Evolutionary conservation across 2,888 invertebrate genomes (phyloP).

Genomic region (Nasonia oneida): DNA sequence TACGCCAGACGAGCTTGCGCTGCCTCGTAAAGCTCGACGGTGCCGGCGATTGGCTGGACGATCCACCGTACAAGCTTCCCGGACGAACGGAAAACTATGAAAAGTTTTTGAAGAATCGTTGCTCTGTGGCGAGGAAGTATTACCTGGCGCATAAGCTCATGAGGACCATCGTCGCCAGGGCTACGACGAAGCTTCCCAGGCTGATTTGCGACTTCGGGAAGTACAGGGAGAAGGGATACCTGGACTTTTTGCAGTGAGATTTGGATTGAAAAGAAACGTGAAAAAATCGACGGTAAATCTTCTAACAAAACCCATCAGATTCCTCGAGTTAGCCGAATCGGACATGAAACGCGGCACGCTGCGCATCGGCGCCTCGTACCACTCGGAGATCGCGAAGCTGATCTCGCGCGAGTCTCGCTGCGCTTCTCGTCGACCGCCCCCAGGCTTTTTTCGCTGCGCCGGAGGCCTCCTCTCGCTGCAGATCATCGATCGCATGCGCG

Average conservation of each 20-base stretch:
- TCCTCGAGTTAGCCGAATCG: slow-evolving; percentile 66
- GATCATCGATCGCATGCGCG: slow-evolving; percentile 69
- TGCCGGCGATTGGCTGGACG: slow-evolving; percentile 80
- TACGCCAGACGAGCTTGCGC: slow-evolving; percentile 83
- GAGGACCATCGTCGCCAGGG: slow-evolving; percentile 81
- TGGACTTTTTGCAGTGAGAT: slow-evolving; percentile 75
- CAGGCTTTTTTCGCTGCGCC: slow-evolving; percentile 68
- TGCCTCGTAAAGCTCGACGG: slow-evolving; percentile 83
- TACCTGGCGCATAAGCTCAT: slow-evolving; percentile 84
- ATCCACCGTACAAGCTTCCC: slow-evolving; percentile 82
- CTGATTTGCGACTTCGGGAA: slow-evolving; percentile 81
- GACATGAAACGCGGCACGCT: slow-evolving; percentile 68
- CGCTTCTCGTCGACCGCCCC: slow-evolving; percentile 66
- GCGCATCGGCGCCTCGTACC: slow-evolving; percentile 67
- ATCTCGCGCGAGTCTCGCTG: slow-evolving; percentile 68
- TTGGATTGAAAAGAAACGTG: not conserved
- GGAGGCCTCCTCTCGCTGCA: slow-evolving; percentile 69
- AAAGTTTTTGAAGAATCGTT: slow-evolving; percentile 82
- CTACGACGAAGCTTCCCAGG: slow-evolving; percentile 81
- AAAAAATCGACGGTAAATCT: not conserved
- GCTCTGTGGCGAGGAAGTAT: slow-evolving; percentile 81
- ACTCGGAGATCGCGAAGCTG: slow-evolving; percentile 69
- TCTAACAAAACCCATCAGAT: slow-evolving; percentile 62
- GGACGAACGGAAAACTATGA: slow-evolving; percentile 84
- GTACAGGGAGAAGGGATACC: slow-evolving; percentile 79